phyloP scores from a whole-genome alignment of 2,113 vertebrate genomes.

The Neotragus pygmaeus region DNA sequence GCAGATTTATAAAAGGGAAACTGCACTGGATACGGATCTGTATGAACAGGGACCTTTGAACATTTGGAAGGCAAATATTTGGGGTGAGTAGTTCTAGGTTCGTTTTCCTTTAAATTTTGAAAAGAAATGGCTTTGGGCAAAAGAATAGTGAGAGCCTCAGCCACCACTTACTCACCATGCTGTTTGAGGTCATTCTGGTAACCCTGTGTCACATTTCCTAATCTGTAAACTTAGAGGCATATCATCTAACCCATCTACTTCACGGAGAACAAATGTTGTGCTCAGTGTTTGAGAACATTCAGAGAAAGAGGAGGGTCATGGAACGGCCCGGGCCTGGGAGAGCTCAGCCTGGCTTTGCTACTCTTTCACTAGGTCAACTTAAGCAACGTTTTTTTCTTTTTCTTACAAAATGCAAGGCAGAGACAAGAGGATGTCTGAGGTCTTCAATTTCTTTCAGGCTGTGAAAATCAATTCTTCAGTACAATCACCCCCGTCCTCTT shows the following conservation, averaged over 20 bases:
- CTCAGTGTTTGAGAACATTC: slow-evolving; percentile 43
- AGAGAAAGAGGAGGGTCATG: not conserved
- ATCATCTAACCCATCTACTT: not conserved
- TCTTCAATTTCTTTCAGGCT: not conserved
- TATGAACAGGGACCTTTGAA: not conserved
- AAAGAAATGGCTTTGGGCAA: not conserved
- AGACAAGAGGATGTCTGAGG: not conserved
- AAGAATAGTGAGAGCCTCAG: not conserved
- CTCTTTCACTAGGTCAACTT: not conserved
- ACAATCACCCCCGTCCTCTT: not conserved
- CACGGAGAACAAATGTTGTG: not conserved
- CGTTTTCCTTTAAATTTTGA: not conserved
- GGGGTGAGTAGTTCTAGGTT: not conserved
- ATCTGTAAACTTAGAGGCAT: not conserved
- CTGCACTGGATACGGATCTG: too few relatives aligned
- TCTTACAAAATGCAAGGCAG: not conserved
- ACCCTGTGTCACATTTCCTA: not conserved
- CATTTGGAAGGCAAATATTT: not conserved
- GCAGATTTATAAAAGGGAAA: not conserved
- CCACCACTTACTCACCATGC: not conserved
- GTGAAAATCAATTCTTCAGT: not conserved
- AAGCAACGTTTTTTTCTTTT: not conserved
- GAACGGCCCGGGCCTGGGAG: not conserved
- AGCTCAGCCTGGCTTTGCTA: not conserved
- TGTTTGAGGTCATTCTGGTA: not conserved